phyloP scores from a whole-genome alignment of 1,140 invertebrate genomes.

The Himalopsyche phryganea region DNA sequence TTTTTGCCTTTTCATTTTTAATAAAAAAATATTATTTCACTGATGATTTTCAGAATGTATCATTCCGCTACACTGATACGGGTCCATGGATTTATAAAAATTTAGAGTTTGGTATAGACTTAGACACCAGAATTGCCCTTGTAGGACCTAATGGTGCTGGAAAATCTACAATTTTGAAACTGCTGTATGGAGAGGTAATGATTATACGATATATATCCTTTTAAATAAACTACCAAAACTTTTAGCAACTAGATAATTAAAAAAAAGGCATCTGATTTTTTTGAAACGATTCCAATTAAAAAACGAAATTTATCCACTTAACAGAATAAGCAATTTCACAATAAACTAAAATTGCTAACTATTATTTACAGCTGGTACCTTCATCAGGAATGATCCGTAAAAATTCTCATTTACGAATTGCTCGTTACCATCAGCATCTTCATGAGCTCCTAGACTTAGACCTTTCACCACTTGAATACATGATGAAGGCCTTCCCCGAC shows the following conservation, averaged over 20 bases:
- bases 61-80: conserved; percentile 87
- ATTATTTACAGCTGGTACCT: conserved; percentile 72
- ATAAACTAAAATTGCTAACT: too few species aligned
- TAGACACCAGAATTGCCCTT: conserved; percentile 93
- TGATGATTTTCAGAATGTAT: conserved; percentile 86
- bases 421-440: conserved; percentile 97
- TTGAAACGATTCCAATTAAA: too few species aligned
- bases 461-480: conserved; percentile 93
- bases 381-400: conserved; percentile 95
- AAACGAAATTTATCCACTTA: too few species aligned
- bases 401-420: conserved; percentile 96
- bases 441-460: conserved; percentile 95
- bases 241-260: conserved; percentile 7
- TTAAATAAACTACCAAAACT: too few species aligned
- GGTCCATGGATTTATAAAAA: conserved; percentile 94
- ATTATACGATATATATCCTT: neutral
- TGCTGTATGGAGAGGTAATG: conserved; percentile 84
- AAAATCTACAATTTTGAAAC: conserved; percentile 94
- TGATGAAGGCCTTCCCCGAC: conserved; percentile 96
- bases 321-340: too few species aligned
- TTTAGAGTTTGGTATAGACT: conserved; percentile 97
- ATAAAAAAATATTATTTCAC: too few species aligned
- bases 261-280: too few species aligned
- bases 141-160: conserved; percentile 98
- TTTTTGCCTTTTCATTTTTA: too few species aligned